Evolutionary conservation across 2,888 invertebrate species (phyloP), one percentile per base, ranked within the genome.

Genomic region (Azorinus chamasolen): DNA sequence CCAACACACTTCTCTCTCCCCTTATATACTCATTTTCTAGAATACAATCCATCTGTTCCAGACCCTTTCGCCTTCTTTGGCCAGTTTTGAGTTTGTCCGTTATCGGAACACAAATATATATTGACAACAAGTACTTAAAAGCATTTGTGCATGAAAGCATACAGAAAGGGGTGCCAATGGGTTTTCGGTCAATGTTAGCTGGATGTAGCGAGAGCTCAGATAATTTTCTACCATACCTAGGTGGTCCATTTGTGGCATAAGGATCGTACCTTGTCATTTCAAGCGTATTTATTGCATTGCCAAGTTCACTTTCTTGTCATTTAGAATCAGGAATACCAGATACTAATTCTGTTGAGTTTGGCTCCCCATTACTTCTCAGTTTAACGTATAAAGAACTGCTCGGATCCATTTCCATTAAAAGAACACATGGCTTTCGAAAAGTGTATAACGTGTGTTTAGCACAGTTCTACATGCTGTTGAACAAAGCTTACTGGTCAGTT

Each of bases 381-480:
- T n/a, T n/a, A n/a, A 51, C 18, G n/a, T 27, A 24, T 0, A 45
- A 74, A 39, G 70, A 73, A 24, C 27, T 39, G n/a, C 69, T 65
- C 18, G 82, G 84, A 10, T 72, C 78, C 0, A 46, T 72, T 6
- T 50, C 57, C 20, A 62, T 70, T 37, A 2, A 51, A n/a, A 24
- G 39, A 12, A 32, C 24, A 16, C 18, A 68, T 6, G 79, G 79
- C 6, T 83, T 75, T 39, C 37, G 43, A 12, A 62, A 50, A 48
- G 51, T 83, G 14, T 76, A 69, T 43, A 72, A 53, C 22, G 45
- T 74, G 0, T 58, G 78, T 24, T 18, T 71, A 1, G 74, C 75
- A 8, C 70, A 82, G 46, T 71, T 84, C 51, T 78, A 64, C 43
- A 79, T 78, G 70, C 53, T 84, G 10, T 39, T 84, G 4, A 84